These are phyloP conservation scores for Spea bombifrons DNA, from an alignment of 2,113 vertebrate species.

Conservation along the genomic window DNA sequence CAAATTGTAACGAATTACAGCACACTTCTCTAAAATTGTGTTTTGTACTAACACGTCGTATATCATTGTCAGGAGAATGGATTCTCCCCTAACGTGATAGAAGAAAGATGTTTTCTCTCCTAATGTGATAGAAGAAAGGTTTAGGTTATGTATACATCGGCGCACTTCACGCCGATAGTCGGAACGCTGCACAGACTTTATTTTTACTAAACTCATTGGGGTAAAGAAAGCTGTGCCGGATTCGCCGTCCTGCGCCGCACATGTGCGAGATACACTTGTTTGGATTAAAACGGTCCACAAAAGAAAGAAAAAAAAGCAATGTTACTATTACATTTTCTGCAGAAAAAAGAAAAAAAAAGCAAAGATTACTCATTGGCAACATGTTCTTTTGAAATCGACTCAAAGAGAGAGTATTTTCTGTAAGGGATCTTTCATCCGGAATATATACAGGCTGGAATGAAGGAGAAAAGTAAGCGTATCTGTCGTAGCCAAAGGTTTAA, in stretches of 20 bases:
- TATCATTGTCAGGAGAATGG: slow-evolving; percentile 32
- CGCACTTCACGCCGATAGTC: slow-evolving; percentile 4
- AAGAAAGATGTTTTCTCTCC: slow-evolving; percentile 30
- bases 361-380: slow-evolving; percentile 13
- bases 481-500: not conserved
- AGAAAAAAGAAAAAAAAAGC: slow-evolving; percentile 7
- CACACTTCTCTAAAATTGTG: slow-evolving; percentile 6
- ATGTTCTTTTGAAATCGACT: slow-evolving; percentile 1
- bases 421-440: slow-evolving; percentile 19
- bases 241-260: slow-evolving; percentile 4
- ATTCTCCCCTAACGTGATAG: slow-evolving; percentile 23
- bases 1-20: slow-evolving; percentile 23
- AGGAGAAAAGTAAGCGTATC: not conserved
- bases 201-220: slow-evolving; percentile 12
- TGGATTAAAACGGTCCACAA: not conserved
- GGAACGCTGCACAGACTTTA: not conserved
- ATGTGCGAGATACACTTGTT: slow-evolving; percentile 2
- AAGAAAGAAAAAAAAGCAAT: slow-evolving; percentile 1
- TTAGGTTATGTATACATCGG: slow-evolving; percentile 36
- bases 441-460: not conserved
- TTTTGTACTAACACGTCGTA: slow-evolving; percentile 41
- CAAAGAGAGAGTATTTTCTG: slow-evolving; percentile 5
- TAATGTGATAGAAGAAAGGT: not conserved
- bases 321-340: slow-evolving; percentile 10
- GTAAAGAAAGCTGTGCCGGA: not conserved